A percentile compares a stretch with the other conserved stretches of the same genome.
Conservation (phyloP, 2,888 invertebrate genomes). For the Tridacna crocea region DNA sequence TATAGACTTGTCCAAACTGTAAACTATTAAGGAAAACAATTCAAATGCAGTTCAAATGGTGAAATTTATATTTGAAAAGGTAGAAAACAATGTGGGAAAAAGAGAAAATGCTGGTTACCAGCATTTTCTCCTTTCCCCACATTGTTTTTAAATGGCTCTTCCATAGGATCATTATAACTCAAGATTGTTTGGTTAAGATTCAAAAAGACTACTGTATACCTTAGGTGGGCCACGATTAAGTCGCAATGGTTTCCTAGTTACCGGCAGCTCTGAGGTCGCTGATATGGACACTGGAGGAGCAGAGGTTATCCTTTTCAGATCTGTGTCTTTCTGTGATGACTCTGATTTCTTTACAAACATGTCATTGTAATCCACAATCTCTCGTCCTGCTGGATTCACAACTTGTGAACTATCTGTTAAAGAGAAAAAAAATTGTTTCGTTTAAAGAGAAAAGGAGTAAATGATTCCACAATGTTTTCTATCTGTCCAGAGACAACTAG, state of each 20-base stretch:
- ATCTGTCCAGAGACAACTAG: no score
- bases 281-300: not conserved
- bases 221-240: conserved; percentile 53
- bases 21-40: no score
- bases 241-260: conserved; percentile 17
- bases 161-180: no score
- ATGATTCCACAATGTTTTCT: no score
- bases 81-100: not conserved
- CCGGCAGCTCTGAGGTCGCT: not conserved
- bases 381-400: conserved; percentile 38
- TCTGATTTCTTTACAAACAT: conserved; percentile 44
- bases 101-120: not conserved
- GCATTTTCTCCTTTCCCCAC: not conserved
- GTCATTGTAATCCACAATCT: conserved; percentile 57
- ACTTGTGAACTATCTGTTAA: not conserved
- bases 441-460: no score
- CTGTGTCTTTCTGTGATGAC: conserved; percentile 16
- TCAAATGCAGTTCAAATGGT: no score
- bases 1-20: no score
- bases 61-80: no score
- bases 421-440: no score
- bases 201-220: conserved; percentile 35
- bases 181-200: no score
- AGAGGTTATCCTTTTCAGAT: not conserved
- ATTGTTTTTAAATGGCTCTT: no score